phyloP scores from a whole-genome alignment of 35 echinoderm and acorn worm genomes.

The Ptychodera flava region DNA sequence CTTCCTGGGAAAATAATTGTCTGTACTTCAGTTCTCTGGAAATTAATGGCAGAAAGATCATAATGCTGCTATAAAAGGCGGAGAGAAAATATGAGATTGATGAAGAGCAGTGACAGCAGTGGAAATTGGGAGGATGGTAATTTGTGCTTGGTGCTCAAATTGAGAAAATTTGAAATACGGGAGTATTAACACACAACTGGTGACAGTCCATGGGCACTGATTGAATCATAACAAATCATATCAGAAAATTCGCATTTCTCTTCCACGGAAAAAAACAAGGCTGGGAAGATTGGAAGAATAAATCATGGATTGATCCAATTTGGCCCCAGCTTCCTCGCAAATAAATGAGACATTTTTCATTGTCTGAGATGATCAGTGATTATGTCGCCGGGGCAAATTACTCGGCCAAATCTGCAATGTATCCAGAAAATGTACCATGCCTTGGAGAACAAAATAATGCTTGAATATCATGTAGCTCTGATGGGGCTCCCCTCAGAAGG shows the following conservation, averaged over 20 bases:
- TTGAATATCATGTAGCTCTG: no score
- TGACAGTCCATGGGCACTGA: neutral
- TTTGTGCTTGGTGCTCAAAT: neutral
- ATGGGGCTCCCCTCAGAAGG: no score
- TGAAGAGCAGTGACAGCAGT: neutral
- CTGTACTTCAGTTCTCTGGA: no score
- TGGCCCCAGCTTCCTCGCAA: neutral
- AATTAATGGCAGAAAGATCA: no score
- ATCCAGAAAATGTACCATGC: no score
- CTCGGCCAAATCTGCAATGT: no score
- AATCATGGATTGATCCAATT: neutral
- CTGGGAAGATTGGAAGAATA: neutral
- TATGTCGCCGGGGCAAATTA: no score
- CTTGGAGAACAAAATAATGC: no score
- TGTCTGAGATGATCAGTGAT: no score
- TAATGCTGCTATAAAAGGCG: neutral
- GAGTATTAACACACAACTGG: no score
- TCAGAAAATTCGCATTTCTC: neutral
- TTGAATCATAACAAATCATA: neutral
- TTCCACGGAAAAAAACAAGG: neutral
- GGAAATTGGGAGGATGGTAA: neutral
- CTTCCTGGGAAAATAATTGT: no score
- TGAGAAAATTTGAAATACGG: neutral
- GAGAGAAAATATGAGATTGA: neutral
- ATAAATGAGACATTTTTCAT: no score